Percentiles rank a stretch among this genome's conserved stretches.
Evolutionary conservation across 2,888 invertebrate genomes (phyloP).

Genomic region (Phaonia tiefii): DNA sequence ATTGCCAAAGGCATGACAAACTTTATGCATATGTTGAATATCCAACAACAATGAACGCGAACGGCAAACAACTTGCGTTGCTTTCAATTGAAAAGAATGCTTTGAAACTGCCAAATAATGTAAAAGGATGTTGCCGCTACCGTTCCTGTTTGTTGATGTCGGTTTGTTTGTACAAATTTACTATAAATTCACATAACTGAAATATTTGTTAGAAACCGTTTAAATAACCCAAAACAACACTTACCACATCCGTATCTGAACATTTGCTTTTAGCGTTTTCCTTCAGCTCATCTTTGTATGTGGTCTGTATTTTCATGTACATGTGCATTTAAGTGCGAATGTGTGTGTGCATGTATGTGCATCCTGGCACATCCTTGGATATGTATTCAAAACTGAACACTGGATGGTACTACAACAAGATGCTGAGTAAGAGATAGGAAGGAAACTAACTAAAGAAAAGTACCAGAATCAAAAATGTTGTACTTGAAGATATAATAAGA

Average conservation of each 20-base stretch:
- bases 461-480: constrained; percentile 28
- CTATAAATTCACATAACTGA: constrained; percentile 66
- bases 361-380: background rate
- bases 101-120: constrained; percentile 55
- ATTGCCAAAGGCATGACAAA: no score
- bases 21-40: no score
- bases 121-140: constrained; percentile 45
- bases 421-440: constrained; percentile 39
- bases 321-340: background rate
- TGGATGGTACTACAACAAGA: background rate
- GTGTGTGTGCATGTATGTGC: background rate
- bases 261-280: constrained; percentile 55
- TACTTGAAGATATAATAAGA: constrained; percentile 21
- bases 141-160: constrained; percentile 12
- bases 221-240: constrained; percentile 67
- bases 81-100: constrained; percentile 61
- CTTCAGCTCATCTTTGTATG: constrained; percentile 4
- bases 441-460: constrained; percentile 49
- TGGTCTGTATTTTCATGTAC: background rate
- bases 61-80: constrained; percentile 21
- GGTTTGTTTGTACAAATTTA: constrained; percentile 58
- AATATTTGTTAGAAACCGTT: constrained; percentile 64
- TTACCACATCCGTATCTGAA: constrained; percentile 63
- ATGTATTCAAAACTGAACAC: background rate
- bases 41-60: constrained; percentile 8